Percentiles rank a stretch among this genome's conserved stretches.
Conservation (phyloP, 2,888 invertebrate species). For the Ferrisia virgata region DNA sequence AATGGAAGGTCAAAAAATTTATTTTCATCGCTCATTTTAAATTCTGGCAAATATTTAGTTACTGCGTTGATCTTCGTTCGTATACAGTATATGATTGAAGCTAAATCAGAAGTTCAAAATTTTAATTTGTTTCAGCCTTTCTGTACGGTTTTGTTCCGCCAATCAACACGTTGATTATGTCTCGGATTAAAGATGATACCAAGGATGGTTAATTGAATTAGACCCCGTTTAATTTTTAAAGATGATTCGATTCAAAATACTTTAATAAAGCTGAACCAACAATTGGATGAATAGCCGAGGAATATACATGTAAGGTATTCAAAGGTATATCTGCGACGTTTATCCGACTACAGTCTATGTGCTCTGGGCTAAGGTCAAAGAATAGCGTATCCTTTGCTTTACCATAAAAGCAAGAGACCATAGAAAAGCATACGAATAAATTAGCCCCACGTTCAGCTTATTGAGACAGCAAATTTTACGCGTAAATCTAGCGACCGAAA, state of each 20-base stretch:
- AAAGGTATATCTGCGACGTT: neutral
- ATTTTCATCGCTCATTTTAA: too few species aligned
- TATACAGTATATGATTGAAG: too few species aligned
- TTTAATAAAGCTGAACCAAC: neutral
- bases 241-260: neutral
- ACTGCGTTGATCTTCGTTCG: too few species aligned
- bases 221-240: neutral
- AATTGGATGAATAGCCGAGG: neutral
- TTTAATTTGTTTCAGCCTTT: too few species aligned
- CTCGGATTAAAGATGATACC: too few species aligned
- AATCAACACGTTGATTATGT: too few species aligned
- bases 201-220: too few species aligned
- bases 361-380: neutral
- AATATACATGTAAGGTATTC: neutral
- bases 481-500: neutral
- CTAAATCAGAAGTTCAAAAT: too few species aligned
- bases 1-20: too few species aligned
- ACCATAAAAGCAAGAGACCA: neutral
- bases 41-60: too few species aligned
- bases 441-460: neutral
- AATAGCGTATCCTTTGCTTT: neutral
- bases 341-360: neutral
- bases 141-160: too few species aligned
- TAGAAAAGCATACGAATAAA: neutral
- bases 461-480: slow-evolving; percentile 10